Percentiles rank a stretch among this genome's conserved stretches.
Evolutionary conservation across 2,797 vertebrate genomes (phyloP).

Genomic region (Arnoldichthys spilopterus): DNA sequence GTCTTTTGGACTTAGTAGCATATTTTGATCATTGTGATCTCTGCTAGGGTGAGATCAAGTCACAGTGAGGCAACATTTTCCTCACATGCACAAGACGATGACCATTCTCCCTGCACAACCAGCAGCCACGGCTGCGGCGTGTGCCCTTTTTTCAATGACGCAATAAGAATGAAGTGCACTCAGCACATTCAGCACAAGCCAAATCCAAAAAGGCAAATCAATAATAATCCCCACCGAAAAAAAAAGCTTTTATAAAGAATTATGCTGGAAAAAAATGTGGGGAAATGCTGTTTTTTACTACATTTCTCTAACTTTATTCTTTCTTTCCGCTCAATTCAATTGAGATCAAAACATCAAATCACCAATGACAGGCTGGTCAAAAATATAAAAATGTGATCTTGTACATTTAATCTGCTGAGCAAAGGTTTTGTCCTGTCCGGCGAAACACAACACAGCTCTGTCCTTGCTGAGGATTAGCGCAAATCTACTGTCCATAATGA

Average conservation of each 20-base stretch:
- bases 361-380: neutral
- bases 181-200: conserved; percentile 4
- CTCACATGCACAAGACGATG: neutral
- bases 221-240: conserved; percentile 19
- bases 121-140: neutral
- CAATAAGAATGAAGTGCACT: conserved; percentile 1
- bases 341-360: conserved; percentile 40
- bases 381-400: conserved; percentile 27
- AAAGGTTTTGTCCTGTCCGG: conserved; percentile 43
- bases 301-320: neutral
- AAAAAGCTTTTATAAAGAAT: conserved; percentile 27
- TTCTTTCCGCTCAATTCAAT: conserved; percentile 19
- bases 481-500: conserved; percentile 53
- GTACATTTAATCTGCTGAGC: conserved; percentile 37
- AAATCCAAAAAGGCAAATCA: conserved; percentile 27
- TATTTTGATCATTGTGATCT: too few relatives aligned
- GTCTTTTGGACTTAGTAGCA: too few relatives aligned
- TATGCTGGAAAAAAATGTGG: conserved; percentile 20
- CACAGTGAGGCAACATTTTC: neutral
- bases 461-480: conserved; percentile 51
- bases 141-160: conserved; percentile 8
- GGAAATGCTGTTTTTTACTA: conserved; percentile 11
- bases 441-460: conserved; percentile 41
- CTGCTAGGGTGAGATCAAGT: too few relatives aligned
- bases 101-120: neutral